Percentiles rank a stretch among this genome's conserved stretches.
Evolutionary conservation across 2,888 invertebrate species (phyloP).

Genomic region (Scrobipalpa atriplicella): DNA sequence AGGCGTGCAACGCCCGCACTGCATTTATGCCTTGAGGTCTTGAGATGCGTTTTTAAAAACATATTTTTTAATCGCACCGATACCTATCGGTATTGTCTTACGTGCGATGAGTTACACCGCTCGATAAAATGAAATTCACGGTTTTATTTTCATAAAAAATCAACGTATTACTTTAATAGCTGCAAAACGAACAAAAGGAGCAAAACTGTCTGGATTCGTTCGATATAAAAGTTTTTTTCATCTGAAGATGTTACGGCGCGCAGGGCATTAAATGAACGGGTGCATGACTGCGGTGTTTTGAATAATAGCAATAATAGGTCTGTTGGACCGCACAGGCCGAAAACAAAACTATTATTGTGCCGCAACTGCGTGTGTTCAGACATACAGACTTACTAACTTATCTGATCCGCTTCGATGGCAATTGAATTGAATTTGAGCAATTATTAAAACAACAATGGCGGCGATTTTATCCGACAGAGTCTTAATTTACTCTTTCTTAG

Average conservation of each 20-base stretch:
- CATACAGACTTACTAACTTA: not conserved
- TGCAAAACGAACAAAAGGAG: constrained; percentile 65
- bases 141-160: constrained; percentile 65
- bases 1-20: constrained; percentile 59
- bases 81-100: constrained; percentile 76
- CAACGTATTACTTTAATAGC: constrained; percentile 73
- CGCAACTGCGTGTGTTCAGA: constrained; percentile 24
- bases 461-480: too few species aligned
- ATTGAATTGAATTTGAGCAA: too few species aligned
- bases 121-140: constrained; percentile 71
- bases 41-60: not conserved
- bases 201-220: constrained; percentile 57
- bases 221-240: constrained; percentile 63
- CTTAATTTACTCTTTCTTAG: too few species aligned
- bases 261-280: constrained; percentile 69
- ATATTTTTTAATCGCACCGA: constrained; percentile 64
- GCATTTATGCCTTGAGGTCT: constrained; percentile 57
- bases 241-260: constrained; percentile 63
- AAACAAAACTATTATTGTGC: constrained; percentile 42
- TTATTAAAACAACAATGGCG: too few species aligned
- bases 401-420: not conserved
- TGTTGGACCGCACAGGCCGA: constrained; percentile 58
- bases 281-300: constrained; percentile 73
- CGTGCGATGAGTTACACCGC: constrained; percentile 68
- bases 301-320: constrained; percentile 63